Base-by-base conservation (phyloP, 2,888 invertebrate genomes). In the Onchidella celtica region DNA sequence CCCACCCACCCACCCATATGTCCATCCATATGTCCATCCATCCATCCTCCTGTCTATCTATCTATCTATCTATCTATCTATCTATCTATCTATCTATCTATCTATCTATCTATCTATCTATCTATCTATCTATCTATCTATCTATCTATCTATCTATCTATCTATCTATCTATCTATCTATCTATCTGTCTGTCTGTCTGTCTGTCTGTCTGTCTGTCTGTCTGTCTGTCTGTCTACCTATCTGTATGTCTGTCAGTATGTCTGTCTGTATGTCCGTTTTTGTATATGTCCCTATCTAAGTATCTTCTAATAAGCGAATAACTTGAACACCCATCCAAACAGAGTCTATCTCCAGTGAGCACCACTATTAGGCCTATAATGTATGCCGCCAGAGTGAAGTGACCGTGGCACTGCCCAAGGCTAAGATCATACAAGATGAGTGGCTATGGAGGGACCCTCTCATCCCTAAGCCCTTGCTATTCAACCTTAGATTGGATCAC, bases 51-150 rank as follows among this genome's bases (percentile, higher is more conserved):
- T n/a, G n/a, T n/a, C n/a, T n/a, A n/a, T n/a, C n/a, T n/a, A n/a
- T n/a, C n/a, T n/a, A 63, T 63, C 11, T 32, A 63, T 27, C 11
- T 17, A 63, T 63, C 11, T 32, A 63, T 63, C 11, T 32, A 63
- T 27, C 11, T n/a, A 63, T 63, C 11, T n/a, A 63, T 63, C 11
- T n/a, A 63, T 27, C 11, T 27, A 63, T 27, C 11, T n/a, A 63
- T 47, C 27, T 21, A 47, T 47, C n/a, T 21, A 73, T 59, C 29
- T 24, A 73, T 59, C 29, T 24, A 73, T 59, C 29, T 24, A 73
- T 32, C 29, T 32, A 73, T 59, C 29, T 24, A 55, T 59, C 3
- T 29, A 73, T 73, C 17, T 24, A 57, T 59, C 29, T 29, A 73
- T 32, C 17, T 32, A 73, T 59, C 29, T 29, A 73, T 59, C 11